These are phyloP conservation scores for Alethe castanea DNA, from an alignment of 2,113 vertebrate genomes.

Conservation along the genomic window DNA sequence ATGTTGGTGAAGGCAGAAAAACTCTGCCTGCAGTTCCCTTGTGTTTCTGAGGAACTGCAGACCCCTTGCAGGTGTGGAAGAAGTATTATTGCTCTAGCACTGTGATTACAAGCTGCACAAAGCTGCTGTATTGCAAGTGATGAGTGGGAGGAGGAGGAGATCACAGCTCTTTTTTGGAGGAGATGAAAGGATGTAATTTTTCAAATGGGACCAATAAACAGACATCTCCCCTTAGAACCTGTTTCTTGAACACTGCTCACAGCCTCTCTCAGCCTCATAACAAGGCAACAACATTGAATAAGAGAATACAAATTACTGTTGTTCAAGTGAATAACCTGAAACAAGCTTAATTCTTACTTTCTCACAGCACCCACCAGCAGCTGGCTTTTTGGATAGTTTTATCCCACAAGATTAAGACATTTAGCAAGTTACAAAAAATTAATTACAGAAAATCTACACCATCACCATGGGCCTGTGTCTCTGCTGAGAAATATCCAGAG, in stretches of 20 bases:
- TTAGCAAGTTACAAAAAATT: not conserved
- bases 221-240: not conserved
- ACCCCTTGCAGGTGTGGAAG: not conserved
- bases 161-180: slow-evolving; percentile 23
- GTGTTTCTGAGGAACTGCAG: not conserved
- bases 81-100: not conserved
- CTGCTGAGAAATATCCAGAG: not conserved
- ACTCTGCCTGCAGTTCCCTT: not conserved
- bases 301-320: not conserved
- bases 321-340: not conserved
- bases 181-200: slow-evolving; percentile 42
- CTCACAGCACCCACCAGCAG: not conserved
- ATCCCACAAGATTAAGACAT: not conserved
- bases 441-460: not conserved
- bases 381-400: not conserved
- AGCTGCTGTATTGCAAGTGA: not conserved
- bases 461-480: not conserved
- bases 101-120: slow-evolving; percentile 21
- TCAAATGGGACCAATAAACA: slow-evolving; percentile 50
- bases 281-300: not conserved
- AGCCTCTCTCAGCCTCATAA: not conserved
- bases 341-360: not conserved
- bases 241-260: not conserved
- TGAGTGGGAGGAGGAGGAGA: slow-evolving; percentile 1
- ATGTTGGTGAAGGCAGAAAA: not conserved